These are phyloP conservation scores for Shargacucullia verbasci DNA, from an alignment of 2,888 invertebrate genomes.

Conservation along the genomic window DNA sequence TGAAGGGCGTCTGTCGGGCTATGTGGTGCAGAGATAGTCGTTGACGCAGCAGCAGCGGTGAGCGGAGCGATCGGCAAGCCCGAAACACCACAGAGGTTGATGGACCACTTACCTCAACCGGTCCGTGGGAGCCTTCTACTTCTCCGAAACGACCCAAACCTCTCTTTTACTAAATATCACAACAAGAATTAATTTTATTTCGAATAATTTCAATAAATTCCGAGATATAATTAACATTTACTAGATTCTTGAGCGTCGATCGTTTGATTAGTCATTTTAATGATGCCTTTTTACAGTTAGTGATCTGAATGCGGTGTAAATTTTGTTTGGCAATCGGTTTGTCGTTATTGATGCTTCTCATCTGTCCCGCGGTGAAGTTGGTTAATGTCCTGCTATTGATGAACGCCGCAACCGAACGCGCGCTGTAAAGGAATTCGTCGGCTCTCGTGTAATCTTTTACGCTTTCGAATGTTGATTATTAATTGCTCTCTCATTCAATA, in stretches of 20 bases:
- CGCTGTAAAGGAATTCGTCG: slow-evolving; percentile 76
- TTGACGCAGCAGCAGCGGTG: slow-evolving; percentile 26
- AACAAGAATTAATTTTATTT: slow-evolving; percentile 78
- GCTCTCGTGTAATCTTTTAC: slow-evolving; percentile 83
- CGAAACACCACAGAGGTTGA: slow-evolving; percentile 63
- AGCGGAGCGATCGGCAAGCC: slow-evolving; percentile 34
- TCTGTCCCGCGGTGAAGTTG: slow-evolving; percentile 68
- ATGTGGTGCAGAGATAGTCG: slow-evolving; percentile 3
- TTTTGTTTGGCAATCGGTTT: slow-evolving; percentile 76
- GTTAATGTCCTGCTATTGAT: slow-evolving; percentile 72
- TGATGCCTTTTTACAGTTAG: slow-evolving; percentile 83
- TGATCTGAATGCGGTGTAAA: slow-evolving; percentile 81
- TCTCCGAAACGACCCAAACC: slow-evolving; percentile 69
- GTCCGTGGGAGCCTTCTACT: slow-evolving; percentile 74
- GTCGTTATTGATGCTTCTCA: slow-evolving; percentile 75
- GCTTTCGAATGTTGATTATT: slow-evolving; percentile 85
- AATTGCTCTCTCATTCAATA: slow-evolving; percentile 82
- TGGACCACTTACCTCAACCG: slow-evolving; percentile 76
- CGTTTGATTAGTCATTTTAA: slow-evolving; percentile 85
- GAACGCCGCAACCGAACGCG: slow-evolving; percentile 59
- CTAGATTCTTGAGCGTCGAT: slow-evolving; percentile 82
- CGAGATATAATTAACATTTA: slow-evolving; percentile 83
- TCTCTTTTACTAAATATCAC: slow-evolving; percentile 72
- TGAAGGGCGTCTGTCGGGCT: slow-evolving; percentile 38
- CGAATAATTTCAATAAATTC: slow-evolving; percentile 82